Evolutionary conservation across 2,113 vertebrate species (phyloP), one percentile per base, ranked within the genome.

Genomic region (Pteropus alecto): DNA sequence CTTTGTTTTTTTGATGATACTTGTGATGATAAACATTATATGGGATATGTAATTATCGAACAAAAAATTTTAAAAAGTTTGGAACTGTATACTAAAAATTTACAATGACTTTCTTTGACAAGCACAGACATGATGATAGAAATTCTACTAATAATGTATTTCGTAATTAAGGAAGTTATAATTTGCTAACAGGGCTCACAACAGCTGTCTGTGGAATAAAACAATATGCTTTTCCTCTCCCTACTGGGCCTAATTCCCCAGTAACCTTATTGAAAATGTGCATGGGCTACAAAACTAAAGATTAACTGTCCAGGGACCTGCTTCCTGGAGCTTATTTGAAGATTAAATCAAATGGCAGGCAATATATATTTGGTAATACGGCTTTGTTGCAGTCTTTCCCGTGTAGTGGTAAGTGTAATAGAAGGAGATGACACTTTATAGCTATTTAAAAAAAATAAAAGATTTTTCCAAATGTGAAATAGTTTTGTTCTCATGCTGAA

Each of bases 291-390:
- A 99, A 98, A 99, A 98, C 98, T 98, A 98, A 98, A 99, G 98
- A 98, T 98, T 98, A 98, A 98, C 98, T 98, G 98, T 98, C 98
- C 98, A 97, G 98, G 98, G 98, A 98, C 98, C 98, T 98, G 98
- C 97, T 98, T 98, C 98, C 98, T 98, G 98, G 97, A 98, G 98
- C 98, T 98, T 98, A 98, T 98, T 98, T 99, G 98, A 98, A 98
- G 98, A 98, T 98, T 99, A 99, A 98, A 98, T 99, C 98, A 99
- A 99, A 99, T 98, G 98, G 97, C 98, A 99, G 97, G 97, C 97
- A 97, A 98, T 98, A 98, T 98, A 98, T 99, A 98, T 98, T 98
- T 98, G 96, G 97, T 98, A 98, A 98, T 98, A 98, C 43, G 83
- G 97, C 98, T 98, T 98, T 98, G 97, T 98, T 98, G 98, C 96